Evolutionary conservation across 2,888 invertebrate species (phyloP).

Genomic region (Smittia sp.): DNA sequence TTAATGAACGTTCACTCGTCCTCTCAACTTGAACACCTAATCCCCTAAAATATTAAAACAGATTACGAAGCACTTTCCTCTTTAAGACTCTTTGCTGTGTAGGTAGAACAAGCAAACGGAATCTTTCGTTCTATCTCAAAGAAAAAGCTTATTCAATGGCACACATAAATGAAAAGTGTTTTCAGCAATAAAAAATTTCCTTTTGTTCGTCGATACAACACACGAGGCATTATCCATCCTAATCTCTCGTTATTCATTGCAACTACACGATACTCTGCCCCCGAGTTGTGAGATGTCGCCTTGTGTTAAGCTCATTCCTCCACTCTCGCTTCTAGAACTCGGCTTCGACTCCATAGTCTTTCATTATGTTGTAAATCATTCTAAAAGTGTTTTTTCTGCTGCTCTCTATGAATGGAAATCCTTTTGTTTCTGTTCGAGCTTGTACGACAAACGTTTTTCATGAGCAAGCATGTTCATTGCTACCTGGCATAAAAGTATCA

Average conservation of each 20-base stretch:
- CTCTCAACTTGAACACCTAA: background rate
- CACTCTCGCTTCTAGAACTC: background rate
- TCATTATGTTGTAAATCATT: constrained; percentile 25
- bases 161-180: constrained; percentile 19
- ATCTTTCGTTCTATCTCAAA: background rate
- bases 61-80: background rate
- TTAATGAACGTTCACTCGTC: too few species aligned
- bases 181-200: background rate
- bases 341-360: background rate
- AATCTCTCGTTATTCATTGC: constrained; percentile 21
- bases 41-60: constrained; percentile 26
- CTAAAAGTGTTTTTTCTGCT: background rate
- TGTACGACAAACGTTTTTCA: background rate
- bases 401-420: background rate
- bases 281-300: background rate
- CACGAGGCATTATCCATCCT: background rate
- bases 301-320: background rate
- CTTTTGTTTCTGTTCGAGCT: constrained; percentile 3
- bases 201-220: background rate
- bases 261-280: constrained; percentile 13
- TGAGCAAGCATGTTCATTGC: background rate
- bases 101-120: too few species aligned
- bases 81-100: background rate
- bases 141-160: constrained; percentile 9
- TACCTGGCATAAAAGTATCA: background rate